Evolutionary conservation across 1,140 invertebrate genomes (phyloP), one percentile per base, ranked within the genome.

Genomic region (Protaetia brevitarsis): DNA sequence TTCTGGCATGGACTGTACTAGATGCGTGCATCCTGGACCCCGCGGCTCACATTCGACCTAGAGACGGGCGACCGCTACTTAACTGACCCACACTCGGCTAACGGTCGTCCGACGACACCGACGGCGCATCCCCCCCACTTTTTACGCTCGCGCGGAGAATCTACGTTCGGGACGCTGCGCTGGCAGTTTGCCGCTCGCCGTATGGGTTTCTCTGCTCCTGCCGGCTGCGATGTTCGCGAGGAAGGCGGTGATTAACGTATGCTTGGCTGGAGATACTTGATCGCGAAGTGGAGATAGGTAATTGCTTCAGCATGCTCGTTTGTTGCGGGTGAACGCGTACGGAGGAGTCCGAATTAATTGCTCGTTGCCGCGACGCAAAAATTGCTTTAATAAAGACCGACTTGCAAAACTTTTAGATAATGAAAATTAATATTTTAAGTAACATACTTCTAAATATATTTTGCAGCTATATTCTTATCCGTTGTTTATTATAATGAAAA

Each of bases 71-170:
- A 29, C 57, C 57, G 57, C 57, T 59, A 59, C 21, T 29, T 58
- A 28, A 29, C 57, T 59, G 57, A 59, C 57, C 57, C 57, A 59
- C 26, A 59, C 57, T 59, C 57, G n/a, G 26, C 16, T 59, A 59
- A 59, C 57, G 57, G 57, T 59, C 57, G 28, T 16, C 13, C n/a
- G 3, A 6, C 26, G 57, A 29, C 29, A 7, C 31, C 6, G 7
- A 34, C n/a, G 7, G 41, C 41, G 41, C 19, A 23, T 23, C 41
- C 41, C 41, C 21, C 41, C 41, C n/a, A 23, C 19, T 51, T 51
- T 51, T 51, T 51, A 51, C 41, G 41, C 41, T n/a, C 6, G 28
- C 26, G 26, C 6, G 57, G 28, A 31, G 11, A 13, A 59, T 59
- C 27, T 13, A 21, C 13, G 57, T 23, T 59, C 57, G 16, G 16